phyloP scores from a whole-genome alignment of 2,888 invertebrate species.

The Nephrocerus scutellatus region DNA sequence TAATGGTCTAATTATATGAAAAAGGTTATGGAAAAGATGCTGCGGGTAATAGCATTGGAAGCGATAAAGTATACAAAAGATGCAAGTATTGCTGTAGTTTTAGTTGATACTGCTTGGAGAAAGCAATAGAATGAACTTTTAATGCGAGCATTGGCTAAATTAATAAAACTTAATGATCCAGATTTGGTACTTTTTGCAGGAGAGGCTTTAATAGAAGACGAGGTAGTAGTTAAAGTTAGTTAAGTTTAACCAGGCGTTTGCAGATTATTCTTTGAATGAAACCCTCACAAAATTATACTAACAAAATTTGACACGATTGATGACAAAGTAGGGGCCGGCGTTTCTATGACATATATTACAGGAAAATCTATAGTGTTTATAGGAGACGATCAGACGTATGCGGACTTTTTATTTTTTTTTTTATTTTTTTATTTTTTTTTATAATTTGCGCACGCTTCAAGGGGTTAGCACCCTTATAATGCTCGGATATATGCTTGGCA shows the following conservation, averaged over 20 bases:
- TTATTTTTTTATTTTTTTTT: too few species aligned
- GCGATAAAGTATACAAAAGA: conserved; percentile 82
- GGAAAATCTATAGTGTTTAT: conserved; percentile 89
- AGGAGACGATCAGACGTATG: conserved; percentile 96
- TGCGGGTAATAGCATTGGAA: conserved; percentile 92
- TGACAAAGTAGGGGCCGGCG: conserved; percentile 95
- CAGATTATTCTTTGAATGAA: conserved; percentile 71
- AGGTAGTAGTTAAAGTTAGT: conserved; percentile 96
- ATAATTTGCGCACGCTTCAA: too few species aligned
- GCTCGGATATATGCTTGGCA: too few species aligned
- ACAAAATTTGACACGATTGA: conserved; percentile 99
- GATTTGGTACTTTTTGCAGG: conserved; percentile 96
- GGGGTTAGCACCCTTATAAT: too few species aligned
- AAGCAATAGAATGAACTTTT: conserved; percentile 99
- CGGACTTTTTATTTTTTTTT: too few species aligned
- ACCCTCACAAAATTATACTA: conserved; percentile 85
- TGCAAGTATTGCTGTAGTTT: conserved; percentile 72
- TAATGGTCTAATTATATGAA: conserved; percentile 89
- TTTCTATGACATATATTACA: conserved; percentile 98
- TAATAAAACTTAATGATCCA: conserved; percentile 92
- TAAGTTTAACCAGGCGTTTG: conserved; percentile 94
- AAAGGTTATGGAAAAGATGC: conserved; percentile 96
- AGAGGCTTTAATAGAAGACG: conserved; percentile 97
- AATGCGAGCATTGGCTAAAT: conserved; percentile 90
- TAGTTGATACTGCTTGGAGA: conserved; percentile 93